These are phyloP conservation scores for Arctopsyche grandis DNA, from an alignment of 1,140 invertebrate genomes.

Conservation along the genomic window DNA sequence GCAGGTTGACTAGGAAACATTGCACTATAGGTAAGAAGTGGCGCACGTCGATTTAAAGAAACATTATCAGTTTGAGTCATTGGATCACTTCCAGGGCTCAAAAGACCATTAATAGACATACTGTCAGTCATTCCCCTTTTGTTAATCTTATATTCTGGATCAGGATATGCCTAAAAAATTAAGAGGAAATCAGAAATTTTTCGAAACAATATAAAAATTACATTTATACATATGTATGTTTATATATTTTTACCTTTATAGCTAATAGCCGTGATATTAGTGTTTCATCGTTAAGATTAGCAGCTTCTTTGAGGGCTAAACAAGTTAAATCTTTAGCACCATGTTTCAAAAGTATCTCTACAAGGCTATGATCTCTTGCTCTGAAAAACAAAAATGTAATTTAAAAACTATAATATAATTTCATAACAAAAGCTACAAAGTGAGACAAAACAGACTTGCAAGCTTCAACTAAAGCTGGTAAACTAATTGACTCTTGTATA, in stretches of 20 bases:
- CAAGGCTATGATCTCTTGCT: slow-evolving; percentile 69
- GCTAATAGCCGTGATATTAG: slow-evolving; percentile 80
- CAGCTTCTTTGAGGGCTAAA: slow-evolving; percentile 79
- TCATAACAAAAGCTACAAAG: not conserved
- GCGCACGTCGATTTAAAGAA: slow-evolving; percentile 66
- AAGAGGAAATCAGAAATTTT: slow-evolving; percentile 50
- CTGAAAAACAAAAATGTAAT: slow-evolving; percentile 53
- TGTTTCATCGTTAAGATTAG: slow-evolving; percentile 75
- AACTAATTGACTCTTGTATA: slow-evolving; percentile 46
- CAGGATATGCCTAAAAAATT: slow-evolving; percentile 75
- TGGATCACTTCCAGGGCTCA: slow-evolving; percentile 43
- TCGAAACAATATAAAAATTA: slow-evolving; percentile 28
- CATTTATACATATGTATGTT: too few species aligned
- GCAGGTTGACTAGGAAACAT: slow-evolving; percentile 88
- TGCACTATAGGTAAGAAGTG: slow-evolving; percentile 79
- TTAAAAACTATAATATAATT: slow-evolving; percentile 3
- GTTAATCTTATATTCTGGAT: slow-evolving; percentile 89
- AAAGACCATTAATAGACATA: slow-evolving; percentile 58
- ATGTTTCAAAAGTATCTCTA: slow-evolving; percentile 82
- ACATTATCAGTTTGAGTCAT: slow-evolving; percentile 7
- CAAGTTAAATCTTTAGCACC: slow-evolving; percentile 91
- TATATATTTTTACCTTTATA: slow-evolving; percentile 74
- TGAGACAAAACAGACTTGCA: slow-evolving; percentile 60
- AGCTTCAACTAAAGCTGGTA: slow-evolving; percentile 75
- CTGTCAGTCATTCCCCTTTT: slow-evolving; percentile 83